Percentiles rank a stretch among this genome's conserved stretches.
Evolutionary conservation across 2,113 vertebrate genomes (phyloP).

Genomic region (Saccopteryx leptura): DNA sequence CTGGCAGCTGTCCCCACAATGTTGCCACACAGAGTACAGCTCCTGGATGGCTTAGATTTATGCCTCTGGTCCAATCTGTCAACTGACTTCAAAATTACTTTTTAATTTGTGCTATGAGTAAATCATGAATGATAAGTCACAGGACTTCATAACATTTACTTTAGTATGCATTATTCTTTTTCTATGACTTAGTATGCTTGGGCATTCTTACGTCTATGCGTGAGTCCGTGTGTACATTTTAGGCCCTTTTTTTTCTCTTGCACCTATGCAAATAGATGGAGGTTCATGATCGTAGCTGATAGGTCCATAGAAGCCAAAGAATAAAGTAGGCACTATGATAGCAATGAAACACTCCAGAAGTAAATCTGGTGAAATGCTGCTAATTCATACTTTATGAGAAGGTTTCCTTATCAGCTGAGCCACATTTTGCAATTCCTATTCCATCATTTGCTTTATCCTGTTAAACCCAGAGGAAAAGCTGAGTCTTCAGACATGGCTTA

Average conservation of each 20-base stretch:
- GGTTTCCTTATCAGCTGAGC: conserved; percentile 87
- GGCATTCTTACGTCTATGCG: neutral
- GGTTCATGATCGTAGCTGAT: conserved; percentile 82
- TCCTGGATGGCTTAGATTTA: conserved; percentile 78
- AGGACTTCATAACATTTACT: conserved; percentile 56
- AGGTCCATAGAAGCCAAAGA: conserved; percentile 81
- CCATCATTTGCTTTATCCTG: conserved; percentile 85
- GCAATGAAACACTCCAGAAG: conserved; percentile 81
- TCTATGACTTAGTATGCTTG: conserved; percentile 59
- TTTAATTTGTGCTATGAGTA: conserved; percentile 75
- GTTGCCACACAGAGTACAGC: conserved; percentile 60
- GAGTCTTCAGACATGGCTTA: conserved; percentile 84
- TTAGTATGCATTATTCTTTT: conserved; percentile 65
- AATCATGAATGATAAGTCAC: conserved; percentile 75
- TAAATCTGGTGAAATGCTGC: conserved; percentile 81
- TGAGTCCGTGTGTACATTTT: neutral
- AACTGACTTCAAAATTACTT: conserved; percentile 68
- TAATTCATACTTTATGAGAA: conserved; percentile 86
- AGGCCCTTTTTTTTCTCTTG: conserved; percentile 65
- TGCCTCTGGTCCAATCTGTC: conserved; percentile 82
- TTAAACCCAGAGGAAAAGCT: conserved; percentile 86
- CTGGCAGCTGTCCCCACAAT: conserved; percentile 83
- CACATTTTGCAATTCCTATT: conserved; percentile 87
- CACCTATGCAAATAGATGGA: conserved; percentile 85
- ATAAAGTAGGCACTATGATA: conserved; percentile 78